Evolutionary conservation across 2,797 vertebrate genomes (phyloP).

Genomic region (Meda fulgida): DNA sequence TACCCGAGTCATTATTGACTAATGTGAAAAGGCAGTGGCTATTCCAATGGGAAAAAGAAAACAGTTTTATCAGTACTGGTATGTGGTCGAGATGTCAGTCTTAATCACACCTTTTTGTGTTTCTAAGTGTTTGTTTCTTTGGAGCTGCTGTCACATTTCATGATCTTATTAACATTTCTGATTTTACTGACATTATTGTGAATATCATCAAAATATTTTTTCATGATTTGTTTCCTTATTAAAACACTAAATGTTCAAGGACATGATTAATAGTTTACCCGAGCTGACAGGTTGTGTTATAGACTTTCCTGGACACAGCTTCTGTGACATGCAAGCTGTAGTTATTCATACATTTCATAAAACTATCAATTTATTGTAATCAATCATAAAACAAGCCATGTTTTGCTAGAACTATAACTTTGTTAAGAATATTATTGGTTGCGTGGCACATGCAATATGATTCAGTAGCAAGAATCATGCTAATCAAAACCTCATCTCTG

Average conservation of each 20-base stretch:
- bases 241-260: background rate
- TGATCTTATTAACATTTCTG: background rate
- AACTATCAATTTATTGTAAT: background rate
- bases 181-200: background rate
- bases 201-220: background rate
- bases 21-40: slow-evolving; percentile 25
- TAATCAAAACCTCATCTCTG: background rate
- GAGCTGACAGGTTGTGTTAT: background rate
- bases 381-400: background rate
- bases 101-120: background rate
- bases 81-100: slow-evolving; percentile 9
- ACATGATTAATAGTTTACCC: background rate
- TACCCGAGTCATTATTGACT: slow-evolving; percentile 23
- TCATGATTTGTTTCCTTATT: slow-evolving; percentile 10
- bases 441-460: background rate
- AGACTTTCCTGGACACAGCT: background rate
- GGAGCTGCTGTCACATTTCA: background rate
- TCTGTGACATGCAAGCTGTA: background rate
- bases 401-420: background rate
- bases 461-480: background rate
- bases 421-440: background rate
- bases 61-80: slow-evolving; percentile 9
- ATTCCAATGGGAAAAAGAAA: slow-evolving; percentile 5
- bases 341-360: background rate
- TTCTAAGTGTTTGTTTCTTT: background rate